Base-by-base conservation (phyloP, 2,888 invertebrate genomes). In the Drosophila birchii region DNA sequence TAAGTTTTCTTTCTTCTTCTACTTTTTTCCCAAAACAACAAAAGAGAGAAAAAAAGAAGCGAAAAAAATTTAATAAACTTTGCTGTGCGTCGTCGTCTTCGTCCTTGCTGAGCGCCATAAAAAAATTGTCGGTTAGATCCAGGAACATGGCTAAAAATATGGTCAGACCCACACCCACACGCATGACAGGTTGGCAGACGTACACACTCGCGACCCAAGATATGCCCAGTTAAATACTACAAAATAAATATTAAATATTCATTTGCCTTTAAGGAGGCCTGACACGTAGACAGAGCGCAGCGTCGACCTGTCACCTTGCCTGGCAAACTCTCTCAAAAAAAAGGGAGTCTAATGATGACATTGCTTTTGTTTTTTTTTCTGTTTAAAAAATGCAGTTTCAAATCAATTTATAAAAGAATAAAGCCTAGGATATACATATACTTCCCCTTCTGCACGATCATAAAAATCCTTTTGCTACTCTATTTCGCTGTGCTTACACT, bases 31-130 rank as follows among this genome's bases (percentile, higher is more conserved):
- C 34, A 34, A 45, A 47, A 47, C 29, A 47, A 38, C 36, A 54
- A 54, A 54, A 32, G 23, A n/a, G n/a, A n/a, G 4, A 39, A 53
- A 16, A 51, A 51, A 14, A 14, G 51, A 53, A 23, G 51, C 23
- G 43, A 59, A 73, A 64, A 60, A 60, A 64, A 64, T 60, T 73
- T 75, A 69, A 75, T 75, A 76, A 76, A 76, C 70, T 70, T 75
- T 70, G 39, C n/a, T 63, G 62, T 63, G 59, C 20, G 43, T 60
- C 47, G 11, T 29, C 29, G 29, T 29, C 29, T 3, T 32, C 47
- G 29, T 47, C 43, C 23, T 44, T 23, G 49, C 20, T 55, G 49
- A 45, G 70, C 39, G 53, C 54, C 47, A 64, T 54, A 73, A 72
- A 71, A 72, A 71, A 71, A 43, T 43, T 34, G 55, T 71, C 39